Conservation (phyloP, 1,140 invertebrate species). For the Glossosoma conforme region DNA sequence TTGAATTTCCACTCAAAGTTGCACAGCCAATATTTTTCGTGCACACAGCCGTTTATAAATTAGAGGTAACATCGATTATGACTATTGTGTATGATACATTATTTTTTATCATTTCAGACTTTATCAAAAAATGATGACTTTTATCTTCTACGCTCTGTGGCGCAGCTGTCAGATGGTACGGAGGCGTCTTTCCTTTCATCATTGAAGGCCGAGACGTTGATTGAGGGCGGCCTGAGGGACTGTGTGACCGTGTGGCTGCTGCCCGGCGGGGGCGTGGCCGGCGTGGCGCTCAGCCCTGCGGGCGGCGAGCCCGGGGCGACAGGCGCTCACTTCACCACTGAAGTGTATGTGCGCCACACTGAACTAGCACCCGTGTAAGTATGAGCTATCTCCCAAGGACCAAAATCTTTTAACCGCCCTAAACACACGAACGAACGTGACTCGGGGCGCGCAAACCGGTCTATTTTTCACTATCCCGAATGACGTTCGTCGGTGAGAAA, state of each 20-base stretch:
- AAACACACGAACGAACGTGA: no score
- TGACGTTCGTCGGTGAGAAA: no score
- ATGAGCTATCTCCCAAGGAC: no score
- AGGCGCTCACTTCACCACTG: slow-evolving; percentile 61
- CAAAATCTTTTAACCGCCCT: no score
- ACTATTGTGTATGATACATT: no score
- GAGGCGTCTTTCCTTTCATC: slow-evolving; percentile 69
- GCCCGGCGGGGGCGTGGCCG: slow-evolving; percentile 64
- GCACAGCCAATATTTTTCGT: no score
- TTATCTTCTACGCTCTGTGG: slow-evolving; percentile 68
- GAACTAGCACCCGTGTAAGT: slow-evolving; percentile 70
- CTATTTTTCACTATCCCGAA: no score
- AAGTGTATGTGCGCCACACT: slow-evolving; percentile 65
- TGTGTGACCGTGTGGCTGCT: slow-evolving; percentile 67
- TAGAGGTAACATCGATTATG: no score
- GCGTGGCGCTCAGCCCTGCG: slow-evolving; percentile 53
- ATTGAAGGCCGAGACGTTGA: slow-evolving; percentile 67
- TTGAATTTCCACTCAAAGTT: no score
- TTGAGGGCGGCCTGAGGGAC: slow-evolving; percentile 57
- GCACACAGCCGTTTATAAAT: no score
- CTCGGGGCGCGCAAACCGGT: no score
- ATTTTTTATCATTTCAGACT: slow-evolving; percentile 52
- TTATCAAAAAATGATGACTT: slow-evolving; percentile 65
- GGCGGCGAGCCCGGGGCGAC: slow-evolving; percentile 44
- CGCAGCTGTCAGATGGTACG: slow-evolving; percentile 60